These are phyloP conservation scores for Apotomis betuletana DNA, from an alignment of 2,888 invertebrate genomes.

Conservation along the genomic window DNA sequence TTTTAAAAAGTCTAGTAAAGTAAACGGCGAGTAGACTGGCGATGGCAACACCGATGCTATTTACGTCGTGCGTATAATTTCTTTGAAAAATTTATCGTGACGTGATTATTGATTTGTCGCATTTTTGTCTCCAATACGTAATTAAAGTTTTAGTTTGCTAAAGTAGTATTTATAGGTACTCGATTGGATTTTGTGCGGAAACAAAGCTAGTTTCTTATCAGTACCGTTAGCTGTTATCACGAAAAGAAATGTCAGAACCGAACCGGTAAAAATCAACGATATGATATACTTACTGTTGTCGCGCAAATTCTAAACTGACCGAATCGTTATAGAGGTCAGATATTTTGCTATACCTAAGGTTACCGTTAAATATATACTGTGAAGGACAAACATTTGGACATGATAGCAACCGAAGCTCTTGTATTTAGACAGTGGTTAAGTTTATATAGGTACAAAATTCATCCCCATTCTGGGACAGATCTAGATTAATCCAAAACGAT, in stretches of 20 bases:
- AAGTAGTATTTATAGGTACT: neutral
- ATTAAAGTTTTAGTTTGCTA: too few relatives aligned
- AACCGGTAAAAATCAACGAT: conserved; percentile 7
- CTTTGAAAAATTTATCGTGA: neutral
- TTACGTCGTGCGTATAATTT: conserved; percentile 3
- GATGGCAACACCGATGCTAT: neutral
- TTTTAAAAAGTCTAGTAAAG: too few relatives aligned
- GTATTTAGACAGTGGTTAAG: too few relatives aligned
- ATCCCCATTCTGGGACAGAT: neutral
- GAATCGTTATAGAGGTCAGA: neutral
- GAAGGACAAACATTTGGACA: too few relatives aligned
- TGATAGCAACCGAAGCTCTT: too few relatives aligned
- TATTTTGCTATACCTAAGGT: neutral
- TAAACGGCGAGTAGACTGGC: too few relatives aligned
- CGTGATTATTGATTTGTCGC: conserved; percentile 4
- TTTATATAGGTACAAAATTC: neutral
- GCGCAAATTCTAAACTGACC: neutral
- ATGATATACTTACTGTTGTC: neutral
- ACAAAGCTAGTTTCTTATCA: conserved; percentile 21
- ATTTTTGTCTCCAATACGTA: neutral
- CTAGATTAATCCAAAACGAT: neutral
- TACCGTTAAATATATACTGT: neutral
- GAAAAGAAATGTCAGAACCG: conserved; percentile 19
- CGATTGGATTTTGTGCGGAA: conserved; percentile 17
- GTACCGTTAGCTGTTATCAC: conserved; percentile 9